These are phyloP conservation scores for Metopia argyrocephala DNA, from an alignment of 2,888 invertebrate genomes.

Conservation along the genomic window DNA sequence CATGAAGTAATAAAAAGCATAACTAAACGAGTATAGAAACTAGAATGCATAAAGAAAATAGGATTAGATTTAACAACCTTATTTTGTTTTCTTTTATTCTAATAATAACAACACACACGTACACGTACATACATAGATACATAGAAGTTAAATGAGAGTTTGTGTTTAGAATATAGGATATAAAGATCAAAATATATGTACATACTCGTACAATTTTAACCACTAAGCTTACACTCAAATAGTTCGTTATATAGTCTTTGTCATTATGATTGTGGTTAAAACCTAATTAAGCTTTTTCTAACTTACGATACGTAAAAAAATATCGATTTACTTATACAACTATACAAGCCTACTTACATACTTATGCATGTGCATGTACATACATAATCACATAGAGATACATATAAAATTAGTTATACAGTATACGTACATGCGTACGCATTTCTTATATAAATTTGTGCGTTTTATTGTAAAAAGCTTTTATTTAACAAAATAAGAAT, in stretches of 20 bases:
- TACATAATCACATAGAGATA: no score
- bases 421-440: no score
- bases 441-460: no score
- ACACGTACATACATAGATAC: not conserved
- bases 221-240: constrained; percentile 25
- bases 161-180: not conserved
- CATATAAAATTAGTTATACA: no score
- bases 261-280: constrained; percentile 43
- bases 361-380: not conserved
- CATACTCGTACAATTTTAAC: no score
- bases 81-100: constrained; percentile 31
- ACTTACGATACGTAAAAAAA: not conserved
- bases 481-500: no score
- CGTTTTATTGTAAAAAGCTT: no score
- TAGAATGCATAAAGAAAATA: constrained; percentile 18
- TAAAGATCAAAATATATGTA: constrained; percentile 48
- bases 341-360: not conserved
- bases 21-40: not conserved
- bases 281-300: constrained; percentile 53
- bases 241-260: constrained; percentile 25
- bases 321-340: no score
- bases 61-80: constrained; percentile 22
- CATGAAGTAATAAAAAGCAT: not conserved
- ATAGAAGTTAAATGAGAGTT: not conserved
- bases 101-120: constrained; percentile 8